Base-by-base conservation (phyloP, 2,888 invertebrate species). In the Psylliodes chrysocephalus region DNA sequence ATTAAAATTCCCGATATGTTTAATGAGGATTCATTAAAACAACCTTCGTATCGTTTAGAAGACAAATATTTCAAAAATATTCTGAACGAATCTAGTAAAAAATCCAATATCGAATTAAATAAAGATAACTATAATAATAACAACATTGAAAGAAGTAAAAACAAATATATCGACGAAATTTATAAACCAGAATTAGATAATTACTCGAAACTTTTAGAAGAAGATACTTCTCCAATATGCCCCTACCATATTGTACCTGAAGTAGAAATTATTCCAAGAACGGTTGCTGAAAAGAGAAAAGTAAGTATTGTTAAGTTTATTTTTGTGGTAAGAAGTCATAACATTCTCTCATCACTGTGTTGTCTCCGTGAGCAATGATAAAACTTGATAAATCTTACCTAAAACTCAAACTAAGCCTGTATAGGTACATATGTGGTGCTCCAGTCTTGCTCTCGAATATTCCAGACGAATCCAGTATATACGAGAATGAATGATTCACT, bases 1-100 rank as follows among this genome's bases (percentile, higher is more conserved):
- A 84, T 53, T 82, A 82, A 54, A 85, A 84, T 76, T 79, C 83
- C 71, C 82, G 81, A 73, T 83, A 83, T 57, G 70, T 79, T 49
- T 78, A 77, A 42, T 78, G 77, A 49, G n/a, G 7, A 2, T 14
- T 17, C 47, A 5, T 38, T 47, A 15, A 38, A 30, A n/a, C 38
- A 46, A 2, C 17, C 15, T 19, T n/a, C n/a, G 0, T 66, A 33
- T 38, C 35, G 35, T 1, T 38, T 62, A 22, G 51, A 65, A 18
- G 47, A 42, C 15, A 68, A 68, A 60, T 66, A 66, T 53, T 64
- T 65, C 10, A 66, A 68, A 55, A 66, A 66, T 35, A 63, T 60
- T 38, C 12, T 52, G 0, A 62, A 60, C 12, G 59, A 49, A 40
- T 49, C 59, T 12, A 49, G 49, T 49, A 59, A 59, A 15, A n/a